Conservation (phyloP, 2,888 invertebrate species). For the Pecten maximus region DNA sequence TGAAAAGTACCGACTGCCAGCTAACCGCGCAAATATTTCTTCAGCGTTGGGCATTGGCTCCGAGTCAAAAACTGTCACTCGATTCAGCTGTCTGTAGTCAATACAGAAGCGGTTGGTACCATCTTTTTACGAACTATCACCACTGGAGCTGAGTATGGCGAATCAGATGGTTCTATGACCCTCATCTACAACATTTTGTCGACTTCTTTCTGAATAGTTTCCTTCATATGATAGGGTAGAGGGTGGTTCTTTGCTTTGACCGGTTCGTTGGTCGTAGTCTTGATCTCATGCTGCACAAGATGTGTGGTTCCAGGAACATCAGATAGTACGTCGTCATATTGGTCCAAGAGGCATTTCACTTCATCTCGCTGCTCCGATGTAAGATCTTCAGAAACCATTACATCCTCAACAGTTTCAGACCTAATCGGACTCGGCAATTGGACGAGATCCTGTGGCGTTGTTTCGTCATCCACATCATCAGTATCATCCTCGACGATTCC, state of each 20-base stretch:
- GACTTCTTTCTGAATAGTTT: constrained; percentile 53
- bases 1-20: constrained; percentile 50
- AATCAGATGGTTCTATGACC: constrained; percentile 56
- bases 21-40: constrained; percentile 56
- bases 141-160: constrained; percentile 56
- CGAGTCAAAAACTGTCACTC: constrained; percentile 57
- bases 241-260: constrained; percentile 52
- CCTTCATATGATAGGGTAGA: constrained; percentile 50
- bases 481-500: no score
- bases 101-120: constrained; percentile 56
- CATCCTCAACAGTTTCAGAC: no score
- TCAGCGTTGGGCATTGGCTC: constrained; percentile 62
- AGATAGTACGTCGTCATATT: constrained; percentile 43
- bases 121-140: constrained; percentile 59
- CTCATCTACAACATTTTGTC: no score
- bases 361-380: no score
- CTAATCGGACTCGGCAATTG: no score
- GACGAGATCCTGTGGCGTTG: no score
- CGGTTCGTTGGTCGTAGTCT: constrained; percentile 44
- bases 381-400: no score
- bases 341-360: constrained; percentile 13
- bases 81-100: constrained; percentile 59
- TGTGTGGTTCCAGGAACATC: constrained; percentile 48
- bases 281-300: constrained; percentile 46
- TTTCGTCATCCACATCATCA: no score